Evolutionary conservation across 2,113 vertebrate species (phyloP), one percentile per base, ranked within the genome.

Genomic region (Pagrus major): DNA sequence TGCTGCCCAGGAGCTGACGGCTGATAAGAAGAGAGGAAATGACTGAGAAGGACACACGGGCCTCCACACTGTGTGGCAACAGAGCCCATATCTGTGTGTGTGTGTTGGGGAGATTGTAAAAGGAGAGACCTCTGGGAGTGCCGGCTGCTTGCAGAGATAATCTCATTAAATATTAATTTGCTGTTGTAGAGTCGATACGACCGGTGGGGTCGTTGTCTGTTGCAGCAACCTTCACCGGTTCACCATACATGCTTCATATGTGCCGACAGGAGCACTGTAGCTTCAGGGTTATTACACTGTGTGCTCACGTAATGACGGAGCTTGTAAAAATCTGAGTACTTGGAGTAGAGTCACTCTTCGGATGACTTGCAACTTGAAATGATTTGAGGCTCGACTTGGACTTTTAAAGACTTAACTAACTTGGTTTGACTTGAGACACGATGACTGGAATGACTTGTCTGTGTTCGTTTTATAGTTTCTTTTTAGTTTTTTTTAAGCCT

Each of bases 81-180:
- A n/a, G n/a, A n/a, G n/a, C n/a, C n/a, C n/a, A n/a, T n/a, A n/a
- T n/a, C n/a, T 59, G 63, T 29, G 72, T 76, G 52, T 68, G 23
- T 39, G 44, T 21, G 58, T 49, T 47, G 44, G 11, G 9, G 27
- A 31, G 5, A 9, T 29, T 44, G 69, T 82, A 47, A 76, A 42
- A 35, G 21, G 21, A 59, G 37, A 52, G 27, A 44, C 18, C 44
- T 60, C 0, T 3, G 29, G 71, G 61, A 55, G 46, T 15, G 27
- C 20, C 1, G 1, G 49, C 27, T 64, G 54, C 64, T n/a, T 23
- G 51, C 51, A 55, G 66, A 71, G 60, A 67, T 84, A 83, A 78
- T 60, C 49, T 85, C 33, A 87, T 91, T 87, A 85, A 67, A 82
- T 59, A 84, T 86, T 35, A 44, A 89, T 85, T 54, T 74, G 72